Percentiles rank a stretch among this genome's conserved stretches.
Evolutionary conservation across 2,888 invertebrate species (phyloP).

Genomic region (Lasioglossum vierecki): DNA sequence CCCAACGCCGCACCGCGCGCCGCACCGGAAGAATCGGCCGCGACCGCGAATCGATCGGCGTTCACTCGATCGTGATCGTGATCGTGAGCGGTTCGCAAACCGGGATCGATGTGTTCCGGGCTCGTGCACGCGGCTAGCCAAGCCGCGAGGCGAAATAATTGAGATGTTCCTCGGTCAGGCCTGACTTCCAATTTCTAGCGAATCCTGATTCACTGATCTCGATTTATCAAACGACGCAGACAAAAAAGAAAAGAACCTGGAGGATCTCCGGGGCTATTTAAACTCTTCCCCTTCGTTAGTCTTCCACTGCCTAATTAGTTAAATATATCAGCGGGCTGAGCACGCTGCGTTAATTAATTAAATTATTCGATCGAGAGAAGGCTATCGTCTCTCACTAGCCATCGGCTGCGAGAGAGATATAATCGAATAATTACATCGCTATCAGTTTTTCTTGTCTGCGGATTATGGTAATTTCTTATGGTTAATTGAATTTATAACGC

Average conservation of each 20-base stretch:
- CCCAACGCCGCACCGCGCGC: slow-evolving; percentile 6
- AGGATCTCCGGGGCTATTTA: neutral
- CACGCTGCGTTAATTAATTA: neutral
- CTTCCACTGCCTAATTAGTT: neutral
- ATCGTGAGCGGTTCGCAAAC: neutral
- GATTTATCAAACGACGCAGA: neutral
- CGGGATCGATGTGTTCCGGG: neutral
- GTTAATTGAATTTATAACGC: slow-evolving; percentile 9
- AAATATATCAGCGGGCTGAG: neutral
- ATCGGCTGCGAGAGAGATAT: neutral
- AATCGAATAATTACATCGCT: slow-evolving; percentile 20
- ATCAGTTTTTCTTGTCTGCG: slow-evolving; percentile 12
- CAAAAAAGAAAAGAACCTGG: neutral
- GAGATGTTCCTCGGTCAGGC: neutral
- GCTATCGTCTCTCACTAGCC: slow-evolving; percentile 9
- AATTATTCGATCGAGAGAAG: slow-evolving; percentile 2
- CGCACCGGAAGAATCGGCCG: slow-evolving; percentile 14
- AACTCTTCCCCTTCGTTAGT: neutral
- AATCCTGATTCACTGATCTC: neutral
- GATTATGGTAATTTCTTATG: neutral
- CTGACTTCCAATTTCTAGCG: neutral
- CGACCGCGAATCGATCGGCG: slow-evolving; percentile 1
- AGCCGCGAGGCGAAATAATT: neutral
- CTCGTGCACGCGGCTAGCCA: neutral
- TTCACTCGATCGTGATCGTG: neutral